A percentile compares a stretch with the other conserved stretches of the same genome.
Evolutionary conservation across 2,113 vertebrate genomes (phyloP).

Genomic region (Bothrops jararaca): DNA sequence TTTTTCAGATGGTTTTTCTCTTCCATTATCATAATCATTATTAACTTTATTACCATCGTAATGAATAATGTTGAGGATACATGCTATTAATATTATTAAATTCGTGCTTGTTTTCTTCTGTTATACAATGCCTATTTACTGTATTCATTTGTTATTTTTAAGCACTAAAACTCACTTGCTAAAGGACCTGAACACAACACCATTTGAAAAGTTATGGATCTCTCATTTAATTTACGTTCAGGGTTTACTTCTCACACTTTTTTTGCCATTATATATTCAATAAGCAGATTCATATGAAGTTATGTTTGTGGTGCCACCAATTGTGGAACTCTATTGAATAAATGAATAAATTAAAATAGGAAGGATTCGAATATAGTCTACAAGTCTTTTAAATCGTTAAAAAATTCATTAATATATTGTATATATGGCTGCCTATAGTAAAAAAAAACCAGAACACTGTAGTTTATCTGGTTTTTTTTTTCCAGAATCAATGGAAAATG

Average conservation of each 20-base stretch:
- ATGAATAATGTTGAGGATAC: background rate
- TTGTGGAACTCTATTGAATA: background rate
- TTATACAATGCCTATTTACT: background rate
- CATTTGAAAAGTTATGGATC: background rate
- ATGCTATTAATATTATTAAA: background rate
- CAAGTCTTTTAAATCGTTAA: background rate
- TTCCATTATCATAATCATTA: background rate
- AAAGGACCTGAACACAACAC: background rate
- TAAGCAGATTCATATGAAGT: background rate
- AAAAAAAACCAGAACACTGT: background rate
- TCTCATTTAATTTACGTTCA: background rate
- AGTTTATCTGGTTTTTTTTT: background rate
- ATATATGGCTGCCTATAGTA: background rate
- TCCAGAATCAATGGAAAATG: background rate
- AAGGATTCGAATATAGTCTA: background rate
- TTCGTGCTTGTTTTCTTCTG: background rate
- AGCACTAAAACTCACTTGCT: background rate
- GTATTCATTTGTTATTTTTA: background rate
- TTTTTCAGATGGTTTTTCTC: background rate
- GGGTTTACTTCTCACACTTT: background rate
- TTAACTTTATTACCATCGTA: background rate
- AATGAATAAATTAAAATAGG: background rate
- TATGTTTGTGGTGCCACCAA: background rate
- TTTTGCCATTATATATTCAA: background rate
- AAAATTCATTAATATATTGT: background rate